Base-by-base conservation (phyloP, 2,888 invertebrate species). In the Dorcus hopei region DNA sequence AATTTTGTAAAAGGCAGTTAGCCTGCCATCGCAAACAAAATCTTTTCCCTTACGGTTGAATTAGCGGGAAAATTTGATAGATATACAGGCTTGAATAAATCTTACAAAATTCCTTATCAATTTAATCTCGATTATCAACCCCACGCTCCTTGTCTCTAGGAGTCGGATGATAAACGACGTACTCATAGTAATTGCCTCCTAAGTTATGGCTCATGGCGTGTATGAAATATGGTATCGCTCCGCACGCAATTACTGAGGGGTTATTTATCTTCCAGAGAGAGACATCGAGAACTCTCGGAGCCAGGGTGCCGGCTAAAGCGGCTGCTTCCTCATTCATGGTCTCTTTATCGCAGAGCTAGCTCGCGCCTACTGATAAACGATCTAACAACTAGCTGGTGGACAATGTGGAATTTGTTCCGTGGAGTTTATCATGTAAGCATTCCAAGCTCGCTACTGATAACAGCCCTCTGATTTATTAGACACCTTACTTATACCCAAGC, bases 221-320 rank as follows among this genome's bases (percentile, higher is more conserved):
- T 80, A 81, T 82, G 82, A 82, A 81, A 81, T 82, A 82, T 81
- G 81, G 80, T 80, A 80, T 80, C 80, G 81, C 78, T 81, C 81
- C 78, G 77, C 80, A 80, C 80, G 81, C 81, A 82, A 81, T 82
- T 81, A 81, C 81, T 75, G 79, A 74, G 77, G 74, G 79, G 81
- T 80, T 80, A 80, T 81, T 81, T 80, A 80, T 80, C 80, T 81
- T 75, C 70, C 26, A 64, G 65, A 66, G 65, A 65, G 64, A 60
- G 64, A 62, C 62, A 61, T 55, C 58, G 55, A 54, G 8, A 33
- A 49, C 38, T 33, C 38, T 9, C 52, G 16, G 38, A 43, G 58
- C 59, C 61, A 57, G 59, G 63, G 63, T 66, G 69, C 70, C 65
- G 68, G 68, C 68, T 70, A 70, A 71, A 70, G 67, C 72, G 66